Base-by-base conservation (phyloP, 2,888 invertebrate species). In the Drepana falcataria region DNA sequence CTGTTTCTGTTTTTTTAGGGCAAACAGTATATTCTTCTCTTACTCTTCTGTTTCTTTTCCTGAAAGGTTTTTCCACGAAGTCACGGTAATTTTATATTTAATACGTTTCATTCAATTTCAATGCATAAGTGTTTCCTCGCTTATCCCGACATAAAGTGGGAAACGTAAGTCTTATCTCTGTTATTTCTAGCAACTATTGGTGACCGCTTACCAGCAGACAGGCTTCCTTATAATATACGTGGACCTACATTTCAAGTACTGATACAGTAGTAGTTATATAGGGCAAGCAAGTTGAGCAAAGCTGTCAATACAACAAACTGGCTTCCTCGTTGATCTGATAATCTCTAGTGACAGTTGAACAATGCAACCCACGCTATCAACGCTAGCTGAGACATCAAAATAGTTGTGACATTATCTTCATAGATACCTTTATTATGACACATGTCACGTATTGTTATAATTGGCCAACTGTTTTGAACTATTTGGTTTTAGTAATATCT, bases 251-350 rank as follows among this genome's bases (percentile, higher is more conserved):
- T 21, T 21, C 21, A 21, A 21, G 21, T 21, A 21, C 21, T 51
- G 21, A 51, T 40, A 33, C 40, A 33, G 33, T 40, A 41, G 33
- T 40, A 33, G 33, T 48, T 57, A 53, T 53, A 48, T 52, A 40
- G 34, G 54, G 57, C 54, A 56, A 41, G 21, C 35, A 47, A 53
- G 59, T 60, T 63, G 55, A 54, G 64, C 66, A 58, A 61, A 49
- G 67, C 69, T 76, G 77, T 75, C 74, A 70, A 66, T 68, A 60
- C 60, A 69, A 68, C 69, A 65, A 68, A 68, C 63, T 62, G 64
- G 68, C 66, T 81, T 83, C 77, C 81, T 77, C 73, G 64, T 73
- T 68, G 64, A 72, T 68, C 68, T 68, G 75, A 68, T 65, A 74
- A 68, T 61, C 60, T 63, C 57, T 60, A 68, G 48, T 64, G 76